Evolutionary conservation across 2,888 invertebrate species (phyloP).

Genomic region (Itoplectis maculator): DNA sequence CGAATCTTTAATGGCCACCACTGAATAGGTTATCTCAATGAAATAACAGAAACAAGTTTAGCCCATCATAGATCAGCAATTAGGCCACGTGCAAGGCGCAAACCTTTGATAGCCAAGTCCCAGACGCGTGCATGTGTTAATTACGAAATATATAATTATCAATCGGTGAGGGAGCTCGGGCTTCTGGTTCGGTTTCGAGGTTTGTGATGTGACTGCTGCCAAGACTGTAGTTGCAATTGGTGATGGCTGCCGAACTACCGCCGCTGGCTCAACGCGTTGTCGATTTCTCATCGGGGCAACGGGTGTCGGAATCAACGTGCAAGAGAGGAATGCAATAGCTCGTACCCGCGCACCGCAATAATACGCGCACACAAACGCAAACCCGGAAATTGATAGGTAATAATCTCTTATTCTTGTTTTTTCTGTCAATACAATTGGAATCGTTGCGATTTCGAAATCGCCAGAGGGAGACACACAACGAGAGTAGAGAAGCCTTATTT

Average conservation of each 20-base stretch:
- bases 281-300: conserved; percentile 42
- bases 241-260: conserved; percentile 27
- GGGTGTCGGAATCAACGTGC: conserved; percentile 55
- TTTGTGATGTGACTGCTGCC: conserved; percentile 37
- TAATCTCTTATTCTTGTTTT: conserved; percentile 37
- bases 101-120: conserved; percentile 6
- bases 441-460: conserved; percentile 3
- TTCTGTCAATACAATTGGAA: not conserved
- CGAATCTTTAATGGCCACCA: too few species aligned
- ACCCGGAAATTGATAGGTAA: conserved; percentile 49
- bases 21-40: too few species aligned
- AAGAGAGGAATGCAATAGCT: conserved; percentile 55
- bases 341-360: conserved; percentile 14
- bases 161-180: conserved; percentile 23
- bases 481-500: not conserved
- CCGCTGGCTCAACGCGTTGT: conserved; percentile 40
- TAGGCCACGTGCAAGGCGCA: not conserved
- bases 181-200: conserved; percentile 22
- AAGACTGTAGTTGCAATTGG: conserved; percentile 10
- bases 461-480: not conserved
- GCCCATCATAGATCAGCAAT: conserved; percentile 11
- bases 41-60: too few species aligned
- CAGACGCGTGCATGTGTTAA: conserved; percentile 25
- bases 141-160: conserved; percentile 58
- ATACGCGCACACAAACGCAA: conserved; percentile 14